Percentiles rank a stretch among this genome's conserved stretches.
Evolutionary conservation across 2,888 invertebrate species (phyloP).

Genomic region (Sclerodermus sp.): DNA sequence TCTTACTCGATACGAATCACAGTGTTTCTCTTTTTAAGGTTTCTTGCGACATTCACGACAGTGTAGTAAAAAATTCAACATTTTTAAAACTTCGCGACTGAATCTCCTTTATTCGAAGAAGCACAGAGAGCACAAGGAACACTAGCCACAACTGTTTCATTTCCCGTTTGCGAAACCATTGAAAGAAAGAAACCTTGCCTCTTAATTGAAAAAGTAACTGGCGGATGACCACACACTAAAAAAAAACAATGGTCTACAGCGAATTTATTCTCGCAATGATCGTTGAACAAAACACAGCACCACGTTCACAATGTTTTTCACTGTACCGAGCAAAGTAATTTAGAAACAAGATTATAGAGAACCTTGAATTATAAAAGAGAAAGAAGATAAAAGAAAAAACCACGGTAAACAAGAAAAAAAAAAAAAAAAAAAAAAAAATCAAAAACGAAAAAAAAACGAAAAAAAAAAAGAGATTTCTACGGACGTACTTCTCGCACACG

Average conservation of each 20-base stretch:
- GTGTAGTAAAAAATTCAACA: not conserved
- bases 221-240: constrained; percentile 5
- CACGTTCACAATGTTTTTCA: constrained; percentile 31
- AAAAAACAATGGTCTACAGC: constrained; percentile 2
- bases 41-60: not conserved
- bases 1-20: not conserved
- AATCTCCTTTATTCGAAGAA: not conserved
- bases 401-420: not conserved
- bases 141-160: not conserved
- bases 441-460: not conserved
- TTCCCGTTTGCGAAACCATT: no score
- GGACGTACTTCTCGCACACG: constrained; percentile 4
- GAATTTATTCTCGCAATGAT: constrained; percentile 4
- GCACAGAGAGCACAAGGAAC: not conserved
- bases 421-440: no score
- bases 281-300: constrained; percentile 18
- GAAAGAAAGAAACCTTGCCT: no score
- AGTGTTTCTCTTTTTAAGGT: not conserved
- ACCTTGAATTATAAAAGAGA: not conserved
- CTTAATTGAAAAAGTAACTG: no score
- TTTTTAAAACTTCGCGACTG: no score
- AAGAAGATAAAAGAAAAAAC: not conserved
- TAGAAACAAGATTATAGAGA: no score
- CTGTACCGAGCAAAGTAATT: constrained; percentile 3
- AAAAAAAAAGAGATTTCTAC: constrained; percentile 5